Base-by-base conservation (phyloP, 1,140 invertebrate genomes). In the Pachyrhynchus sulphureomaculatus region DNA sequence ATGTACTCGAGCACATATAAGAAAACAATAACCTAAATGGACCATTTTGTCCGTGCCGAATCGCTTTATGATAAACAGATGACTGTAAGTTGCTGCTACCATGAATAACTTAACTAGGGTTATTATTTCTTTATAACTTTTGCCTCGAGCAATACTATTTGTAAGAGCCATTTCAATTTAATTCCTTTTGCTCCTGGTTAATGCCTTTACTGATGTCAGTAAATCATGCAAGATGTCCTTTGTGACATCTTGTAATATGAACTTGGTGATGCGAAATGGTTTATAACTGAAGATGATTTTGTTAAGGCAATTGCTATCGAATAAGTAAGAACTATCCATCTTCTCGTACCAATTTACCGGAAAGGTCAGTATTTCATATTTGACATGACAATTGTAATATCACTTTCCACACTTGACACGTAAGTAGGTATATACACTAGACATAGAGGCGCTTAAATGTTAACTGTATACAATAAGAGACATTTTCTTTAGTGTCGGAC, bases 21-120 rank as follows among this genome's bases (percentile, higher is more conserved):
- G 51, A 53, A 59, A 61, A 61, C 59, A 61, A 61, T 61, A 54
- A 53, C 17, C 20, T 51, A 60, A 60, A 60, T 53, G 41, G 34
- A 20, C 47, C 20, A 36, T 47, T 48, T 45, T 51, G 39, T 24
- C 52, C 60, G 60, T 55, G 44, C 52, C 60, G 52, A 62, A 62
- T 62, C 52, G 51, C 34, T 56, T 53, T 42, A 49, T 62, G 60
- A 55, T 51, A 33, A 51, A 41, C 51, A 62, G 49, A 62, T 62
- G 41, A 62, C 23, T 48, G 37, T 23, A 41, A 24, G 23, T 33
- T 47, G 44, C 47, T 55, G 45, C 60, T 55, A 62, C 60, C 60
- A 62, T 62, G 60, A 62, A 62, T 62, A 62, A 62, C 51, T 62
- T 62, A 62, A 62, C 60, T 55, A 55, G 60, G 37, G 52, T 62